Evolutionary conservation across 2,113 vertebrate species (phyloP), one percentile per base, ranked within the genome.

Genomic region (Cottus gobio): DNA sequence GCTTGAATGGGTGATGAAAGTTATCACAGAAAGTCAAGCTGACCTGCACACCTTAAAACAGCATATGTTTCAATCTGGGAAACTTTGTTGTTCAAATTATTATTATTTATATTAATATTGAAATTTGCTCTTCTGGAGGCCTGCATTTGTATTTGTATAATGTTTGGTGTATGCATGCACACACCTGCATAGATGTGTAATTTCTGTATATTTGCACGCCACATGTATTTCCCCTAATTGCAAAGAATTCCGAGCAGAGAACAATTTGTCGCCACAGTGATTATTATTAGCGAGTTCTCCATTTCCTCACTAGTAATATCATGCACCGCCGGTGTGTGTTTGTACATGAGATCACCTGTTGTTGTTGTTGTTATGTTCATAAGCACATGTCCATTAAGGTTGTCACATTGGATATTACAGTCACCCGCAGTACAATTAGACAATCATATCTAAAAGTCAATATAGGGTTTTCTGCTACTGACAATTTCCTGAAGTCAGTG

Each of bases 61-160:
- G 36, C 16, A 30, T 28, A 42, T 18, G 12, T 68, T 67, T 63
- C 11, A 71, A 60, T 44, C 24, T 15, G 10, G 34, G 31, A 44
- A 79, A 87, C 68, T 44, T 85, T 82, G 31, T 64, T 18, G 57
- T 57, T 56, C n/a, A n/a, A n/a, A n/a, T n/a, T n/a, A n/a, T n/a
- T n/a, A n/a, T n/a, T n/a, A n/a, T n/a, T n/a, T n/a, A n/a, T n/a
- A n/a, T n/a, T n/a, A n/a, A n/a, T n/a, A n/a, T n/a, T n/a, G n/a
- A n/a, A 58, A 61, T 30, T 26, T 42, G 24, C 12, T 56, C 3
- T 63, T 70, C 6, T 7, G 36, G 48, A 30, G 61, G 60, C 62
- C 62, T 0, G 5, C 18, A 18, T 13, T 24, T 1, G 60, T 31
- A 18, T 65, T 44, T 75, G 26, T 75, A 9, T 37, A 31, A 42